A percentile compares a stretch with the other conserved stretches of the same genome.
Conservation (phyloP, 2,113 vertebrate species). For the Trichomycterus rosablanca region DNA sequence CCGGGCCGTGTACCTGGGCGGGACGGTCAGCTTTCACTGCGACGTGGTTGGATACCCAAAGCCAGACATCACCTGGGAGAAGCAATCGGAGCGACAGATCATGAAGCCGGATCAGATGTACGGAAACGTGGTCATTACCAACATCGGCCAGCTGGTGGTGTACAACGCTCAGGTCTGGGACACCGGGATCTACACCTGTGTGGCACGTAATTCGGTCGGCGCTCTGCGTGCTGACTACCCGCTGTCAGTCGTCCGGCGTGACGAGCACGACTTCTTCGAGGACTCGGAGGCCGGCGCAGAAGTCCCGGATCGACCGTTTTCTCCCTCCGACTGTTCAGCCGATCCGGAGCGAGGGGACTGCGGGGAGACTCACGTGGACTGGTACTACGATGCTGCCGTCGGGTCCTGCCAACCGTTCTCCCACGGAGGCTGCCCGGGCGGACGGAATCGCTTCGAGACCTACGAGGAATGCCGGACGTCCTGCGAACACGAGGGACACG, state of each 20-base stretch:
- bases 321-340: constrained; percentile 77
- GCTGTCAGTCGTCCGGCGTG: constrained; percentile 74
- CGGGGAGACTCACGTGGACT: constrained; percentile 72
- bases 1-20: constrained; percentile 79
- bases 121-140: constrained; percentile 92
- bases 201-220: constrained; percentile 79
- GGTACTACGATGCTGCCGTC: constrained; percentile 79
- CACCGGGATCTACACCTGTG: constrained; percentile 88
- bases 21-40: constrained; percentile 90
- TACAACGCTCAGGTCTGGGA: constrained; percentile 88
- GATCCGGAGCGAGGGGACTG: constrained; percentile 72
- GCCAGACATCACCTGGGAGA: constrained; percentile 93
- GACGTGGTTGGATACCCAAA: constrained; percentile 80
- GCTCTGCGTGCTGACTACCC: constrained; percentile 86
- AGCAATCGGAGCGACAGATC: constrained; percentile 82
- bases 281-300: constrained; percentile 49
- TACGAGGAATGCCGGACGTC: constrained; percentile 83
- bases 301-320: constrained; percentile 62
- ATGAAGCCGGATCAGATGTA: constrained; percentile 97
- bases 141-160: constrained; percentile 91
- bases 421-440: constrained; percentile 71
- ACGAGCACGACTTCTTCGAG: constrained; percentile 60
- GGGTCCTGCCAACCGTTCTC: constrained; percentile 80
- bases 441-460: constrained; percentile 83
- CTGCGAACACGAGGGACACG: constrained; percentile 71